Percentiles rank a stretch among this genome's conserved stretches.
These are phyloP conservation scores for Rafetus swinhoei DNA, from an alignment of 2,113 vertebrate species.

Conservation along the genomic window DNA sequence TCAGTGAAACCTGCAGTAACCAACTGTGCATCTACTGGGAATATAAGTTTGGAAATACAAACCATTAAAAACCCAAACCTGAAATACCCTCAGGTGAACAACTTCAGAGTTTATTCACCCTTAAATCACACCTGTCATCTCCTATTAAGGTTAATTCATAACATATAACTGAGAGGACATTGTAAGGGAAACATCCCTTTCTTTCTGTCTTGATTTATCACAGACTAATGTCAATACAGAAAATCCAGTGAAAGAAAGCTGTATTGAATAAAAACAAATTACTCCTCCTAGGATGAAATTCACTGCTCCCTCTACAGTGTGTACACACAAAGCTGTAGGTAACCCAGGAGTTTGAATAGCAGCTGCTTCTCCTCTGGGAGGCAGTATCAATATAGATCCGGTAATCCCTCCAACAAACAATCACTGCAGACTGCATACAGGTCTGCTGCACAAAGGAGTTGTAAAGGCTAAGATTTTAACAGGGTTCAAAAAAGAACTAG, in stretches of 20 bases:
- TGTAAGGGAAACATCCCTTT: neutral
- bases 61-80: constrained; percentile 15
- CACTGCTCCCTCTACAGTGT: neutral
- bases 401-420: neutral
- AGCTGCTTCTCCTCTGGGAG: neutral
- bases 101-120: neutral
- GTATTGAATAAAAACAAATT: neutral
- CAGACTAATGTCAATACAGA: neutral
- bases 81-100: constrained; percentile 19
- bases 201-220: neutral
- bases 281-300: neutral
- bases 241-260: neutral
- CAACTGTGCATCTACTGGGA: neutral
- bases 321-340: neutral
- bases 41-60: neutral
- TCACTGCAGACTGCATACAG: neutral
- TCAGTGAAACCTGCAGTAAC: neutral
- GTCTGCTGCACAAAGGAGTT: neutral
- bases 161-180: neutral
- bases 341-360: neutral
- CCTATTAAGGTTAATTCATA: neutral
- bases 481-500: no score
- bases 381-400: neutral
- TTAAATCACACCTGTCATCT: neutral
- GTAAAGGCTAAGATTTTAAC: neutral